phyloP scores from a whole-genome alignment of 2,888 invertebrate species.

The Drosophila rubida region DNA sequence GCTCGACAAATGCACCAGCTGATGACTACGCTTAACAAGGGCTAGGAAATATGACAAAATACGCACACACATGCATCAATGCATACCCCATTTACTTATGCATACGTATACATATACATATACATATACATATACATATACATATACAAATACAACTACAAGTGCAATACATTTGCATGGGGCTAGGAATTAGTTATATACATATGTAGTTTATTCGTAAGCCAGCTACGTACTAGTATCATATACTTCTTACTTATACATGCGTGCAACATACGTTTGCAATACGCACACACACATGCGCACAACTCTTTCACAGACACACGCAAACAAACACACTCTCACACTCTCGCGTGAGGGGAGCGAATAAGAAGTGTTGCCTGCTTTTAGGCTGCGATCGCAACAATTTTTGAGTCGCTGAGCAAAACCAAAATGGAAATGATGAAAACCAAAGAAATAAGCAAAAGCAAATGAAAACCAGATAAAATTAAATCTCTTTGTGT shows the following conservation, averaged over 20 bases:
- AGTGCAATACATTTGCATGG: conserved; percentile 6
- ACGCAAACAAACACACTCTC: not conserved
- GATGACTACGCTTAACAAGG: conserved; percentile 23
- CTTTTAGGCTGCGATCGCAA: conserved; percentile 41
- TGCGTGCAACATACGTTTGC: not conserved
- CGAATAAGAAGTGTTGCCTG: conserved; percentile 33
- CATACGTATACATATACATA: not conserved
- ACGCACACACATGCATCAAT: not conserved
- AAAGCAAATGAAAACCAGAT: conserved; percentile 1
- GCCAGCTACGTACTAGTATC: conserved; percentile 7
- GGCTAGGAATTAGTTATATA: conserved; percentile 30
- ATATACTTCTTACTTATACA: conserved; percentile 8
- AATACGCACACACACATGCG: conserved; percentile 4
- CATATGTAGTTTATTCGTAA: conserved; percentile 17
- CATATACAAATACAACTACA: not conserved
- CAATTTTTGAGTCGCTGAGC: not conserved
- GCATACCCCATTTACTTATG: no score
- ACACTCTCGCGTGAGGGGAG: not conserved
- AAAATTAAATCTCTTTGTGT: conserved; percentile 55
- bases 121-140: not conserved
- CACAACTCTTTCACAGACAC: not conserved
- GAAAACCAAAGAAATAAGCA: not conserved
- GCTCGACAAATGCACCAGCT: conserved; percentile 28
- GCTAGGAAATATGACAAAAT: conserved; percentile 3
- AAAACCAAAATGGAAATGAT: no score